Base-by-base conservation (phyloP, 2,113 vertebrate species). In the Heterotilapia buettikoferi region DNA sequence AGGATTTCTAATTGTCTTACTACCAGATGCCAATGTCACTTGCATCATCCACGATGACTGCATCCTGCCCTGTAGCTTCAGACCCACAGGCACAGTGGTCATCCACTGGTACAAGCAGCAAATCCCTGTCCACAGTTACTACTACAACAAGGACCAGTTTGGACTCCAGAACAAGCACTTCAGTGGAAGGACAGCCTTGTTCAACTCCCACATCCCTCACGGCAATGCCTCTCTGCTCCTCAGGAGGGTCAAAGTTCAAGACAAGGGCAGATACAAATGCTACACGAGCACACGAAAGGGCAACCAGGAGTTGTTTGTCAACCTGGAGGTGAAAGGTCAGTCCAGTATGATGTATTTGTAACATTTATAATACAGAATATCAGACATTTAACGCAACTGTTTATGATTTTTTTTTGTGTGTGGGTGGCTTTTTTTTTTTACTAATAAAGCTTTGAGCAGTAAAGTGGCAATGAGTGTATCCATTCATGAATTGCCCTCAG, bases 191-290 rank as follows among this genome's bases (percentile, higher is more conserved):
- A 97, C 97, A 2, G 90, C 79, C 4, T 91, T 97, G 86, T 97
- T 97, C 86, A 96, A 95, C 1, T 31, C 94, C 8, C 93, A 97
- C 78, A 96, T 97, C 82, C 79, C 87, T 12, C 43, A 79, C 14
- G 97, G 97, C 87, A 97, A 97, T 11, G 97, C 97, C n/a, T 97
- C 97, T 31, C 95, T 98, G 87, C 96, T 96, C 56, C 95, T 98
- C 53, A 93, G 86, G 80, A 95, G 94, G 84, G 90, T 97, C 57
- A 96, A 94, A 43, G 54, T 97, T 85, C 88, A 92, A 89, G 97
- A 97, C 71, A 94, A 93, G 68, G 97, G 97, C 83, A 59, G 14
- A 73, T 97, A 98, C 12, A 95, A 66, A 50, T 98, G 97, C 88
- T 98, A 97, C n/a, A 96, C 96, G 9, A 97, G 97, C 94, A 97